Conservation (phyloP, 2,888 invertebrate genomes). For the Tachystola acroxantha region DNA sequence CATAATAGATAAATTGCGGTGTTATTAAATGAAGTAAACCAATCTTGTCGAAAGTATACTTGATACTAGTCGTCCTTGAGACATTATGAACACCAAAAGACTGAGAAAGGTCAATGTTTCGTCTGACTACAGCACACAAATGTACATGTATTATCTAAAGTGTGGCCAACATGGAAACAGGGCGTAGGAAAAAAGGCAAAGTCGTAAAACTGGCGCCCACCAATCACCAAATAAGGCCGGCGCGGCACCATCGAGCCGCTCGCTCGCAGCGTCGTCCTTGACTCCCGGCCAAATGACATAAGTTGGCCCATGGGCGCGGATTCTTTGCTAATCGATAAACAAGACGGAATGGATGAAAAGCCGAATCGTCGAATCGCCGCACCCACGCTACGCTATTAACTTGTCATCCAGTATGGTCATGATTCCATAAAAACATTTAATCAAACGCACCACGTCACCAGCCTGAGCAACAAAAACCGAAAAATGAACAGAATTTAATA, state of each 20-base stretch:
- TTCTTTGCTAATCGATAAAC: conserved; percentile 73
- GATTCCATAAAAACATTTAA: conserved; percentile 47
- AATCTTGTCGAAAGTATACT: conserved; percentile 27
- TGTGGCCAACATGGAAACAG: conserved; percentile 61
- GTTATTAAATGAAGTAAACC: conserved; percentile 24
- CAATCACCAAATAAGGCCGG: conserved; percentile 75
- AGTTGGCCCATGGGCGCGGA: conserved; percentile 76
- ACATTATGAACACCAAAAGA: conserved; percentile 36
- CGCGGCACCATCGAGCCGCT: conserved; percentile 61
- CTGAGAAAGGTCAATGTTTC: conserved; percentile 47
- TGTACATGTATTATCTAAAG: conserved; percentile 52
- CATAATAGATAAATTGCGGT: conserved; percentile 5
- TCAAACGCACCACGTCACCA: conserved; percentile 16
- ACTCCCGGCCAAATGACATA: conserved; percentile 77
- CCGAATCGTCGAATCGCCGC: conserved; percentile 49
- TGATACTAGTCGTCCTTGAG: conserved; percentile 41
- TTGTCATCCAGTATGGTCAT: conserved; percentile 50
- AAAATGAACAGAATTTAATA: too few relatives aligned
- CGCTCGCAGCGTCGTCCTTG: conserved; percentile 58
- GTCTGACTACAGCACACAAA: conserved; percentile 44
- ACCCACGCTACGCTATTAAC: conserved; percentile 62
- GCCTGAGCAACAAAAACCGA: too few relatives aligned
- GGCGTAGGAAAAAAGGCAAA: conserved; percentile 70
- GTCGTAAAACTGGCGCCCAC: conserved; percentile 77
- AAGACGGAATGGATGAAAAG: conserved; percentile 62